A percentile compares a stretch with the other conserved stretches of the same genome.
Conservation (phyloP, 2,113 vertebrate genomes). For the Astur gentilis region DNA sequence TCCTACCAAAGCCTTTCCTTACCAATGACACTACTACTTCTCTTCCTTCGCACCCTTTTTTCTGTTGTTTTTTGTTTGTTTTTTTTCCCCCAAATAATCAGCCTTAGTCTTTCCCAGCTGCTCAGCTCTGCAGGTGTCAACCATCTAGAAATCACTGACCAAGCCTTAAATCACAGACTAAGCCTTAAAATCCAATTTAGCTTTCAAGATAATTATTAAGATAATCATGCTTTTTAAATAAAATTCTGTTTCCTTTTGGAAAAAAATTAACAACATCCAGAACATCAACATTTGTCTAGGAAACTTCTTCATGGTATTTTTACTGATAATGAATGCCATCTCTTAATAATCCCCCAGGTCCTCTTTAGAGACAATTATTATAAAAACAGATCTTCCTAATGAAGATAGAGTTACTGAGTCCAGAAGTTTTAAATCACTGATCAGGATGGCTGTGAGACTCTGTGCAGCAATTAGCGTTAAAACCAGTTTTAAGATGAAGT, state of each 20-base stretch:
- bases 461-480: not conserved
- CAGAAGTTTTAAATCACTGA: conserved; percentile 52
- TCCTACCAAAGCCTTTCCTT: not conserved
- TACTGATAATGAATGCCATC: conserved; percentile 27
- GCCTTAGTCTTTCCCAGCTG: not conserved
- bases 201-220: not conserved
- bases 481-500: not conserved
- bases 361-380: conserved; percentile 44
- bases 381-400: conserved; percentile 49
- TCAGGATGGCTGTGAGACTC: conserved; percentile 6
- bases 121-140: not conserved
- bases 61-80: not conserved
- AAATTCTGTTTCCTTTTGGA: conserved; percentile 5
- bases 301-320: conserved; percentile 32
- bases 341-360: conserved; percentile 40
- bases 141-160: not conserved
- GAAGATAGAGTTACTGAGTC: conserved; percentile 36
- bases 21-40: not conserved
- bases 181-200: conserved; percentile 9
- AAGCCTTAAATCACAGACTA: not conserved
- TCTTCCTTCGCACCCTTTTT: not conserved
- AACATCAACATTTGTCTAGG: conserved; percentile 1
- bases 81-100: not conserved
- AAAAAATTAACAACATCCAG: not conserved
- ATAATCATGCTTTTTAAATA: conserved; percentile 21